Evolutionary conservation across 2,888 invertebrate species (phyloP).

Genomic region (Dione vanillae): DNA sequence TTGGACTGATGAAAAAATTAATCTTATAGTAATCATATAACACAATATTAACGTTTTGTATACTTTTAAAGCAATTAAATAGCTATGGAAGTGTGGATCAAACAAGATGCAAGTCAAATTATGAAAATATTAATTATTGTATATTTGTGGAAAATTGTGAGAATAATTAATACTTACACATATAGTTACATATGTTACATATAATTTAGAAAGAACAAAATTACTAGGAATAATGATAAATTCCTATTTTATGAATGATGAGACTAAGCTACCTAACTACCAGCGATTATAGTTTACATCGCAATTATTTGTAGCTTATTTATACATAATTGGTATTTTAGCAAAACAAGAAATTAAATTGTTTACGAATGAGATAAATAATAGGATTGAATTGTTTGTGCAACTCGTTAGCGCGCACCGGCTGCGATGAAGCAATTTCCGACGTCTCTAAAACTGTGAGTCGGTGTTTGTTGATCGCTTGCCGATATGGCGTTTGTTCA

Average conservation of each 20-base stretch:
- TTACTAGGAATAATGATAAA: too few relatives aligned
- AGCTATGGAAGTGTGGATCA: slow-evolving; percentile 23
- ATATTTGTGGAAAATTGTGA: too few relatives aligned
- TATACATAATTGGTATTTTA: background rate
- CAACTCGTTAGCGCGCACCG: slow-evolving; percentile 45
- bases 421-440: slow-evolving; percentile 50
- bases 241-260: too few relatives aligned
- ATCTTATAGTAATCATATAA: background rate
- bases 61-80: too few relatives aligned
- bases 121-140: too few relatives aligned
- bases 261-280: too few relatives aligned
- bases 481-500: slow-evolving; percentile 42
- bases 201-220: too few relatives aligned
- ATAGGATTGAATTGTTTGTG: slow-evolving; percentile 24
- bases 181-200: too few relatives aligned
- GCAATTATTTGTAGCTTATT: background rate
- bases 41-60: slow-evolving; percentile 66
- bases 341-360: background rate
- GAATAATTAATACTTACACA: too few relatives aligned
- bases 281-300: background rate
- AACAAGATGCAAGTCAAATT: too few relatives aligned
- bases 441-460: slow-evolving; percentile 47
- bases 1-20: too few relatives aligned
- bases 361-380: slow-evolving; percentile 17
- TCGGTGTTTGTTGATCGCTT: slow-evolving; percentile 40